phyloP scores from a whole-genome alignment of 2,888 invertebrate species.

The Drosophila colorata region DNA sequence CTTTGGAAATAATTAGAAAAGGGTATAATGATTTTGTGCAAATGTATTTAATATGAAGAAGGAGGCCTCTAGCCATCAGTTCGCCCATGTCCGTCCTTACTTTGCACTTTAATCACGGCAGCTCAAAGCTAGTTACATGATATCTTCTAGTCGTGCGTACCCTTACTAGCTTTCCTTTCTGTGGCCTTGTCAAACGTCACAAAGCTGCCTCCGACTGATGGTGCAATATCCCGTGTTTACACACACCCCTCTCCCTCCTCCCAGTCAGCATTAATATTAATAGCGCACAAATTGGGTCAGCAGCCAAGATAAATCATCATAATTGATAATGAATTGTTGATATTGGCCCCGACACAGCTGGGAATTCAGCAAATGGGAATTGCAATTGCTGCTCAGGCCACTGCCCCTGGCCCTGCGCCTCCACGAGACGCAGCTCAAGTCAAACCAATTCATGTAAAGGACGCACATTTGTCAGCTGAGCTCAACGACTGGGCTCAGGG shows the following conservation, averaged over 20 bases:
- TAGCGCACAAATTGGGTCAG: conserved; percentile 75
- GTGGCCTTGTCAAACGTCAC: conserved; percentile 45
- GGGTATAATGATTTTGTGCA: too few species aligned
- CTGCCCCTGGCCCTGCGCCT: too few species aligned
- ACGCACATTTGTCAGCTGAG: conserved; percentile 32
- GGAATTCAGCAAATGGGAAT: conserved; percentile 23
- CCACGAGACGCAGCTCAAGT: not conserved
- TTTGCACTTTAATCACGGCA: too few species aligned
- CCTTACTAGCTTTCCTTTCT: not conserved
- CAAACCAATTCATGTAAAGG: conserved; percentile 28
- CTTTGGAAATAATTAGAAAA: too few species aligned
- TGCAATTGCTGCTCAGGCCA: not conserved
- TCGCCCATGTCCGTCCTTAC: too few species aligned
- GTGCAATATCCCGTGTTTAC: conserved; percentile 14
- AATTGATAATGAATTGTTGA: conserved; percentile 80
- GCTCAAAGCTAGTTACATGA: not conserved
- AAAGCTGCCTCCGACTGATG: conserved; percentile 5
- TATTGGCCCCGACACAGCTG: conserved; percentile 43
- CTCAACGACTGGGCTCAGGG: conserved; percentile 2
- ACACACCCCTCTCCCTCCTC: not conserved
- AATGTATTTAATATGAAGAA: too few species aligned
- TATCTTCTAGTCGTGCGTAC: not conserved
- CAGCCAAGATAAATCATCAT: conserved; percentile 76
- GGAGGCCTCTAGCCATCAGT: too few species aligned
- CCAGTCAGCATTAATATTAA: conserved; percentile 73